Evolutionary conservation across 2,888 invertebrate species (phyloP).

Genomic region (Beris chalybata): DNA sequence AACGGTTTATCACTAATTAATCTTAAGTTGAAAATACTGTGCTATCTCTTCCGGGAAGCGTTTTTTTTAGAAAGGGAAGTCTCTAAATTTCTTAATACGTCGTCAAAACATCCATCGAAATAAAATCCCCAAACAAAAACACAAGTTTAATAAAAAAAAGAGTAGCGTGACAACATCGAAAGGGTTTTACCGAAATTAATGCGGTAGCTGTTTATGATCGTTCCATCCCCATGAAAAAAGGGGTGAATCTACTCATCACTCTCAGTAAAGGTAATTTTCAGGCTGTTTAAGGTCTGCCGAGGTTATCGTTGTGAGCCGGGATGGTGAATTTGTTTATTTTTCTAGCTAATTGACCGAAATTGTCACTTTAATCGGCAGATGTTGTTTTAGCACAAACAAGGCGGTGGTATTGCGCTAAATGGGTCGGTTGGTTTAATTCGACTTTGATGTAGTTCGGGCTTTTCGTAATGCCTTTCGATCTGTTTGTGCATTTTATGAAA

Average conservation of each 20-base stretch:
- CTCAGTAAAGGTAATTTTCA: conserved; percentile 20
- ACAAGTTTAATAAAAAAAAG: conserved; percentile 23
- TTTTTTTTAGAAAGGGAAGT: neutral
- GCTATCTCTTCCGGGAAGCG: conserved; percentile 8
- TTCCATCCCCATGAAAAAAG: neutral
- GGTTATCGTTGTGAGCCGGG: neutral
- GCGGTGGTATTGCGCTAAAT: neutral
- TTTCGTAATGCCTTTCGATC: conserved; percentile 9
- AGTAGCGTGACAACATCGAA: conserved; percentile 29
- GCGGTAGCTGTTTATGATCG: conserved; percentile 20
- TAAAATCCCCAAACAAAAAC: conserved; percentile 24
- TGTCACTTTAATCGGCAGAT: conserved; percentile 35
- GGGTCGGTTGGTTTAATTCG: conserved; percentile 24
- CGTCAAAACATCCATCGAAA: conserved; percentile 20
- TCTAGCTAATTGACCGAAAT: conserved; percentile 34
- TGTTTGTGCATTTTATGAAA: conserved; percentile 14
- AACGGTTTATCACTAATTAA: neutral
- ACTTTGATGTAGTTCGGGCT: conserved; percentile 24
- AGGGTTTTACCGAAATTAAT: conserved; percentile 27
- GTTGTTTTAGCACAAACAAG: conserved; percentile 30
- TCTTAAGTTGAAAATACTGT: conserved; percentile 12
- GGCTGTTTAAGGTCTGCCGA: conserved; percentile 5
- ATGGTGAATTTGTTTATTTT: conserved; percentile 26
- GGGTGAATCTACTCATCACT: conserved; percentile 4
- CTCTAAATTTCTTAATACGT: conserved; percentile 22